These are phyloP conservation scores for Nephrotoma appendiculata DNA, from an alignment of 2,888 invertebrate genomes.

Conservation along the genomic window DNA sequence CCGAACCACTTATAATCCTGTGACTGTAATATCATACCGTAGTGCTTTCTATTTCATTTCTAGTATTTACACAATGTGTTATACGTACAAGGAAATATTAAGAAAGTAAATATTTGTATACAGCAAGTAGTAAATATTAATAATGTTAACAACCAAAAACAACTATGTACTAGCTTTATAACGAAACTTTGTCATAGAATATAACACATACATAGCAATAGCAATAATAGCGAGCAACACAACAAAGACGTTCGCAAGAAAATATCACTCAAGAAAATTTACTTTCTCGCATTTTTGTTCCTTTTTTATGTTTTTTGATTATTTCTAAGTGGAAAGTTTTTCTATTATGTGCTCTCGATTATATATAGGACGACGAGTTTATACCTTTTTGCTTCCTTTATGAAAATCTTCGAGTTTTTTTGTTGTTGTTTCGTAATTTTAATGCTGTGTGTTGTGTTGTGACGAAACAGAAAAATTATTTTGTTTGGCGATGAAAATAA, in stretches of 20 bases:
- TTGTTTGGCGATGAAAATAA: neutral
- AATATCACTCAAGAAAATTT: neutral
- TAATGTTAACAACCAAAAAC: neutral
- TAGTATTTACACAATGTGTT: neutral
- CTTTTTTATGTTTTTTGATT: neutral
- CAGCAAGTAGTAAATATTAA: neutral
- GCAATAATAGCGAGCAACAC: neutral
- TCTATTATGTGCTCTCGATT: neutral
- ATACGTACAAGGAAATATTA: neutral
- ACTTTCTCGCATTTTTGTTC: neutral
- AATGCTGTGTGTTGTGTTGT: neutral
- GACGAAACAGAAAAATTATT: neutral
- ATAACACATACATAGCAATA: neutral
- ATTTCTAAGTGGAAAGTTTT: neutral
- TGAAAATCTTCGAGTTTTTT: neutral
- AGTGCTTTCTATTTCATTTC: neutral
- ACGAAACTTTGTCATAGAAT: neutral
- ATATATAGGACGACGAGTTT: neutral
- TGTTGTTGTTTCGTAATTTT: neutral
- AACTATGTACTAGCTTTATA: neutral
- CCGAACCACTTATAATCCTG: neutral
- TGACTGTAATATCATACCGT: neutral
- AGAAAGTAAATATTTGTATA: neutral
- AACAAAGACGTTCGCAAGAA: neutral
- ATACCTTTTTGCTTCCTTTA: neutral